Percentiles rank a stretch among this genome's conserved stretches.
phyloP scores from a whole-genome alignment of 2,797 vertebrate genomes.

The Arnoldichthys spilopterus region DNA sequence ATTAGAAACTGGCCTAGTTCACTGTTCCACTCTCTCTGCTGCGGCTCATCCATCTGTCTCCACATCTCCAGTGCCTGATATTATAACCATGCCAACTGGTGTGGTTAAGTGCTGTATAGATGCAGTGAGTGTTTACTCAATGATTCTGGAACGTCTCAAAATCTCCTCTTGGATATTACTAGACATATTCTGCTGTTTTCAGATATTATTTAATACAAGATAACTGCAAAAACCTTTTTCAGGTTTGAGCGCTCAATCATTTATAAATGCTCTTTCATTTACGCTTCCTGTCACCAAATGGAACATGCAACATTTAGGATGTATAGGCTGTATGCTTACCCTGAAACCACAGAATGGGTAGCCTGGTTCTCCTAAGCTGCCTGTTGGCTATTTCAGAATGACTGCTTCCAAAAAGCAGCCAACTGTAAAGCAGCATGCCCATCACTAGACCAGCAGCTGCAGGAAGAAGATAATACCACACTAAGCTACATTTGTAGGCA shows the following conservation, averaged over 20 bases:
- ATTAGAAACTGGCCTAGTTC: constrained; percentile 13
- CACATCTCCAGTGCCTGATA: neutral
- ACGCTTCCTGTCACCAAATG: constrained; percentile 23
- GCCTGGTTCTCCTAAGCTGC: neutral
- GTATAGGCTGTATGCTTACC: neutral
- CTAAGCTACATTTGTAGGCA: constrained; percentile 52
- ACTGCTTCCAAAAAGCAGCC: constrained; percentile 22
- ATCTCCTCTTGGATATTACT: neutral
- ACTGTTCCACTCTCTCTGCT: constrained; percentile 1
- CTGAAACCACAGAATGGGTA: constrained; percentile 52
- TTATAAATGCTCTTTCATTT: constrained; percentile 10
- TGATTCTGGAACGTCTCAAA: neutral
- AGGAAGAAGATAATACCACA: constrained; percentile 52
- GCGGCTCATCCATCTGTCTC: constrained; percentile 28
- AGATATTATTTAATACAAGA: neutral
- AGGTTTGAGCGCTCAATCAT: neutral
- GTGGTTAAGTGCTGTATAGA: neutral
- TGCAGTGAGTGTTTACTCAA: neutral
- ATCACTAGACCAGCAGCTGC: constrained; percentile 27
- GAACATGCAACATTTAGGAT: constrained; percentile 18
- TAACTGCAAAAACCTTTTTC: constrained; percentile 22
- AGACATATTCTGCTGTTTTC: neutral
- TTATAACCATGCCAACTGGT: constrained; percentile 8
- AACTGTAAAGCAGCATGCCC: constrained; percentile 28
- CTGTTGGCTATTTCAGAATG: constrained; percentile 33